phyloP scores from a whole-genome alignment of 2,888 invertebrate genomes.

The Tachina grossa region DNA sequence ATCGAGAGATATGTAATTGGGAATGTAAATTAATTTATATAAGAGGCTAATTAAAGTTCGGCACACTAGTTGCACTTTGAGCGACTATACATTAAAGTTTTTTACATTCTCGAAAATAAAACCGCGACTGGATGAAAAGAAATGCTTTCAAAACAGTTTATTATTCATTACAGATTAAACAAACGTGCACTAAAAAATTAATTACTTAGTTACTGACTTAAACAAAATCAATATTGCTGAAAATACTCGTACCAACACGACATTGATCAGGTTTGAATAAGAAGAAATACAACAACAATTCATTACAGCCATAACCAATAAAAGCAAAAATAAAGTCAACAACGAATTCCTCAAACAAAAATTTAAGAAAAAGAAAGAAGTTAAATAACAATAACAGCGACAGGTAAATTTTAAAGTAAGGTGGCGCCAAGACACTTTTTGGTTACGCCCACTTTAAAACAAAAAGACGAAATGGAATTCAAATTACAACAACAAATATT shows the following conservation, averaged over 20 bases:
- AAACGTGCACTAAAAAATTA: too few species aligned
- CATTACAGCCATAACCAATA: slow-evolving; percentile 41
- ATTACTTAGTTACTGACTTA: too few species aligned
- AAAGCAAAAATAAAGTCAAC: slow-evolving; percentile 39
- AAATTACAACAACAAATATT: slow-evolving; percentile 45
- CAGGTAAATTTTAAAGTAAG: slow-evolving; percentile 72
- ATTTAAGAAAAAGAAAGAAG: neutral
- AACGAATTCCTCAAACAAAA: slow-evolving; percentile 7
- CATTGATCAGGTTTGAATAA: slow-evolving; percentile 4
- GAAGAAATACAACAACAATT: slow-evolving; percentile 21
- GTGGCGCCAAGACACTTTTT: slow-evolving; percentile 79
- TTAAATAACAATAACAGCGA: slow-evolving; percentile 33
- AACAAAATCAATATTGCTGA: neutral
- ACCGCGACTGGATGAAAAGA: too few species aligned
- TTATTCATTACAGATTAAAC: too few species aligned
- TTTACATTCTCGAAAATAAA: too few species aligned
- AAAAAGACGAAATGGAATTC: slow-evolving; percentile 23
- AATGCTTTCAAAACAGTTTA: too few species aligned
- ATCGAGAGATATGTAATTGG: too few species aligned
- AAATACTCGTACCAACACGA: neutral
- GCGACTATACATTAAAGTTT: too few species aligned
- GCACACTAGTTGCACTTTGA: too few species aligned
- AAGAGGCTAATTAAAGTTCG: too few species aligned
- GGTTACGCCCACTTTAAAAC: slow-evolving; percentile 79
- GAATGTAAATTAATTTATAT: too few species aligned